Conservation (phyloP, 2,113 vertebrate species). For the Emydura subglobosa region DNA sequence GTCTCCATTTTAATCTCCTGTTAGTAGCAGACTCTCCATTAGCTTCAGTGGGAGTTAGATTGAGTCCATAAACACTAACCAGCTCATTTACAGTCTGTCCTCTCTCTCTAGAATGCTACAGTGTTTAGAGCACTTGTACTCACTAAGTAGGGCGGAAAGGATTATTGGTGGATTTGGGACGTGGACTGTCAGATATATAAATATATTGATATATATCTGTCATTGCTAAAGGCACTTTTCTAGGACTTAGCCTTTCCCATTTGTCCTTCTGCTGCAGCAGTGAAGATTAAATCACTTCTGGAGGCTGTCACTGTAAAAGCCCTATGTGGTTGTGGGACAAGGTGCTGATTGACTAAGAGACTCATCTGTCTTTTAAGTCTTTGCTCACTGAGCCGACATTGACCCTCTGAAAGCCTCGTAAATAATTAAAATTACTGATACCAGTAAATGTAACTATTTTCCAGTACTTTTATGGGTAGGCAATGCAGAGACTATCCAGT, state of each 20-base stretch:
- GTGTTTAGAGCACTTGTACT: neutral
- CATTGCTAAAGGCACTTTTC: neutral
- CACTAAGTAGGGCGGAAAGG: constrained; percentile 3
- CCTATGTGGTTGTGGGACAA: neutral
- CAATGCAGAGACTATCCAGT: neutral
- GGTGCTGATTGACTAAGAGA: neutral
- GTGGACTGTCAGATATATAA: neutral
- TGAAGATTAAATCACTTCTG: neutral
- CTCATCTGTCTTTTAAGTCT: neutral
- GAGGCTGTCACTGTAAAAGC: neutral
- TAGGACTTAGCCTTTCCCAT: neutral
- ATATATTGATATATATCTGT: neutral
- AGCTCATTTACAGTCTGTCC: constrained; percentile 26
- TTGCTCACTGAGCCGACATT: neutral
- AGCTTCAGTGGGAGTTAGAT: neutral
- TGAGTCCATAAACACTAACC: constrained; percentile 2
- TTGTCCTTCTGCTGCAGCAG: neutral
- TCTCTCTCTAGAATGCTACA: neutral
- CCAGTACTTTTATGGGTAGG: neutral
- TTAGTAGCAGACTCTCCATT: neutral
- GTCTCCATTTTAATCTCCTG: constrained; percentile 37
- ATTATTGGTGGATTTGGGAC: neutral
- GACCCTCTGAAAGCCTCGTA: neutral
- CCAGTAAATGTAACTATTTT: neutral
- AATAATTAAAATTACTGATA: neutral